Evolutionary conservation across 2,113 vertebrate species (phyloP).

Genomic region (Theristicus caerulescens): DNA sequence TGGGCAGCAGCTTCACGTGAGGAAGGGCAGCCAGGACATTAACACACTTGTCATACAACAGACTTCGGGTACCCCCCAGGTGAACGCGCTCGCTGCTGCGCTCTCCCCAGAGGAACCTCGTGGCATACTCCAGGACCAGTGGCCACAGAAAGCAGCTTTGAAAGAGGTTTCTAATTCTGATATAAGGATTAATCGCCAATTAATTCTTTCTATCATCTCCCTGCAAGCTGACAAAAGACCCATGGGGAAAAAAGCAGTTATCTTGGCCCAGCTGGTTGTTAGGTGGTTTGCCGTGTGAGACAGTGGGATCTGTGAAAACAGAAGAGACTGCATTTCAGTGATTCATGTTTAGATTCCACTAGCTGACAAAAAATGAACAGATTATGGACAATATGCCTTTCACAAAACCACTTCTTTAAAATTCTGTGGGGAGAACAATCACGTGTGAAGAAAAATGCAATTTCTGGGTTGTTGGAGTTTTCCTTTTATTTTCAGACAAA

Average conservation of each 20-base stretch:
- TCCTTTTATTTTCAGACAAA: constrained; percentile 5
- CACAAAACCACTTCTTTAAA: not conserved
- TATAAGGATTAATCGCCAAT: not conserved
- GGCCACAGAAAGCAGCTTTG: not conserved
- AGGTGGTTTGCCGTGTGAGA: not conserved
- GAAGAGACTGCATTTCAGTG: not conserved
- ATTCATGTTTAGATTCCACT: not conserved
- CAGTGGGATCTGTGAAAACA: not conserved
- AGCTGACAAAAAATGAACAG: not conserved
- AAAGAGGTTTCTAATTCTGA: not conserved
- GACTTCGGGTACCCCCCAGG: not conserved
- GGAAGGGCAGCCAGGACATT: not conserved
- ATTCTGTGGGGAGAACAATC: not conserved
- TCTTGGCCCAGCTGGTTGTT: not conserved
- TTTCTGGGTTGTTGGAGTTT: not conserved
- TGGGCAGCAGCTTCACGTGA: not conserved
- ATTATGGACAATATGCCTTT: not conserved
- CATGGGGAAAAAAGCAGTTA: not conserved
- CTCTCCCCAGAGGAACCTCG: not conserved
- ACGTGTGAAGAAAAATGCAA: not conserved
- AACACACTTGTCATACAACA: not conserved
- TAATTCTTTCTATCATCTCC: not conserved
- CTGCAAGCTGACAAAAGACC: not conserved
- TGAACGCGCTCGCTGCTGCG: rapidly evolving
- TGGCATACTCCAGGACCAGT: not conserved